These are phyloP conservation scores for Lypha dubia DNA, from an alignment of 2,888 invertebrate genomes.

Conservation along the genomic window DNA sequence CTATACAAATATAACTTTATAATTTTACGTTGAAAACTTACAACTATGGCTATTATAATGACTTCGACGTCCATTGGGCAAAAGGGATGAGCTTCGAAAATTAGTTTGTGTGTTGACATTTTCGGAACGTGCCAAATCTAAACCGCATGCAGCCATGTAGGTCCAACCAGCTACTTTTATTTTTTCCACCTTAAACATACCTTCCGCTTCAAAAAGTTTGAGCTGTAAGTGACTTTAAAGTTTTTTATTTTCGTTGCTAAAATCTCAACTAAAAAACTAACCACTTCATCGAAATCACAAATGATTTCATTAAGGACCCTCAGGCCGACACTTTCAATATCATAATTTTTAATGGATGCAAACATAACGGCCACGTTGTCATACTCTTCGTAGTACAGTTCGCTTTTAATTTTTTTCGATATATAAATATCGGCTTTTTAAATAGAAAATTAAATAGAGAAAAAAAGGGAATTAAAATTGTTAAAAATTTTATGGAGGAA, in stretches of 20 bases:
- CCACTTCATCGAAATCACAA: conserved; percentile 93
- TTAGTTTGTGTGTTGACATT: conserved; percentile 83
- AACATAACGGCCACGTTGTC: conserved; percentile 97
- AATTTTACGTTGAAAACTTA: conserved; percentile 29
- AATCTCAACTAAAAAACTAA: conserved; percentile 83
- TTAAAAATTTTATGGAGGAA: too few species aligned
- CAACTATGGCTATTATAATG: conserved; percentile 73
- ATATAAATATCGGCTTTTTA: conserved; percentile 90
- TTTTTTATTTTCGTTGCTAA: neutral
- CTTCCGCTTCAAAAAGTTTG: conserved; percentile 84
- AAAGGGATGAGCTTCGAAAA: conserved; percentile 79
- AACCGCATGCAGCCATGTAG: conserved; percentile 98
- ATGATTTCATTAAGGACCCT: conserved; percentile 94
- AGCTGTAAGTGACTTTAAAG: conserved; percentile 27
- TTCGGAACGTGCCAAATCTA: conserved; percentile 88
- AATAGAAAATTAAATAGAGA: conserved; percentile 23
- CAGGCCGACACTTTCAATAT: conserved; percentile 87
- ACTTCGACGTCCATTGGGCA: conserved; percentile 81
- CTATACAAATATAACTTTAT: neutral
- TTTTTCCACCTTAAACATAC: conserved; percentile 92
- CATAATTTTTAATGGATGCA: conserved; percentile 94
- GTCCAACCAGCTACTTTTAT: conserved; percentile 98
- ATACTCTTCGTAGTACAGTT: conserved; percentile 94
- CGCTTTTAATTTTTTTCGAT: conserved; percentile 87
- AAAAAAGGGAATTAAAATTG: too few species aligned